These are phyloP conservation scores for Dolichopus griseipennis DNA, from an alignment of 2,888 invertebrate species.

Conservation along the genomic window DNA sequence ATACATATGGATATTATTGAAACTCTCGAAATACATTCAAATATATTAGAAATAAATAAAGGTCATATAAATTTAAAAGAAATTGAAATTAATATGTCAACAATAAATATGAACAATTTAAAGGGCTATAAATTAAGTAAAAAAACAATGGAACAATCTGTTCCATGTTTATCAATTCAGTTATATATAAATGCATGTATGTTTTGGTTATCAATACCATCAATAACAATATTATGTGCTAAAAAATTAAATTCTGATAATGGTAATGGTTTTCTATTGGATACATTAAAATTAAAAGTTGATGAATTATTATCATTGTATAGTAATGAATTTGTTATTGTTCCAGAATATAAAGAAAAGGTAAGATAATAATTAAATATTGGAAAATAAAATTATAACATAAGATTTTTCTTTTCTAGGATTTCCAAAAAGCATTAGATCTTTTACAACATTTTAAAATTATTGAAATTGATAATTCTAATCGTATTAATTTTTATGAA, in stretches of 20 bases:
- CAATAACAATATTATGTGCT: conserved; percentile 48
- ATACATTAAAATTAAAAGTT: conserved; percentile 15
- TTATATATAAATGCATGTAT: conserved; percentile 68
- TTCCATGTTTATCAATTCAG: conserved; percentile 63
- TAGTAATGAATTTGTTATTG: conserved; percentile 56
- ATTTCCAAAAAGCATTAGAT: conserved; percentile 26
- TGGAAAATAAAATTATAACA: neutral
- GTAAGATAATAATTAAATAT: conserved; percentile 25
- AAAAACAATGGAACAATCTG: conserved; percentile 57
- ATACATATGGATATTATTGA: conserved; percentile 47
- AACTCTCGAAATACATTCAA: conserved; percentile 52
- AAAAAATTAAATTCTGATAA: conserved; percentile 30
- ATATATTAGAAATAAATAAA: conserved; percentile 34
- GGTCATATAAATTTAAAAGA: conserved; percentile 31
- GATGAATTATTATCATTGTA: conserved; percentile 46
- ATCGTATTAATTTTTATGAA: conserved; percentile 38
- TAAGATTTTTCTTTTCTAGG: conserved; percentile 15
- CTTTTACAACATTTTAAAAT: conserved; percentile 34
- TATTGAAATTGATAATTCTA: conserved; percentile 31
- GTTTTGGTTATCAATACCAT: conserved; percentile 58
- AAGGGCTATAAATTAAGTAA: conserved; percentile 55
- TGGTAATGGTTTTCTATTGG: conserved; percentile 1
- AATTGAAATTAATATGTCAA: conserved; percentile 33
- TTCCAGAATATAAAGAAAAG: conserved; percentile 47
- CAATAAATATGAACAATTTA: conserved; percentile 40